Conservation (phyloP, 2,888 invertebrate genomes). For the Patella caerulea region DNA sequence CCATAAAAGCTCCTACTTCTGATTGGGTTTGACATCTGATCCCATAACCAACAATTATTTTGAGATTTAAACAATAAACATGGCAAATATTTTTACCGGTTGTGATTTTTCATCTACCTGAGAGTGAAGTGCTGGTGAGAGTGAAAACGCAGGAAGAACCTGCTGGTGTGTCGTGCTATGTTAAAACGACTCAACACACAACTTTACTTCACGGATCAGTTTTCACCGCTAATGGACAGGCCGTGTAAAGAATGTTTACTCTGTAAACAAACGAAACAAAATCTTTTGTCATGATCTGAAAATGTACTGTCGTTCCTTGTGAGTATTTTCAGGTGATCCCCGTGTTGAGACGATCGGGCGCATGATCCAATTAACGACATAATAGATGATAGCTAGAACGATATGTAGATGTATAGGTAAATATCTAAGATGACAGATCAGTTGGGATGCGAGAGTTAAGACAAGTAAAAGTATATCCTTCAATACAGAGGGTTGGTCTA, state of each 20-base stretch:
- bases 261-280: constrained; percentile 6
- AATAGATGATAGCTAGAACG: neutral
- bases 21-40: neutral
- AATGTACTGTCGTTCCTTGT: neutral
- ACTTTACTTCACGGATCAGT: constrained; percentile 4
- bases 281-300: constrained; percentile 5
- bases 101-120: too few species aligned
- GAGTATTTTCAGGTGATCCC: neutral
- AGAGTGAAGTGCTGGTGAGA: too few species aligned
- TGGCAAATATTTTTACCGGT: too few species aligned
- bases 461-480: too few species aligned
- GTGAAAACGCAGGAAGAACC: too few species aligned
- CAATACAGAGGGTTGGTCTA: too few species aligned
- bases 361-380: constrained; percentile 4
- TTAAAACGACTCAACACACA: too few species aligned
- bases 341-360: neutral
- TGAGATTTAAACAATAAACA: too few species aligned
- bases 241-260: neutral
- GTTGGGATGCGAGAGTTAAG: too few species aligned
- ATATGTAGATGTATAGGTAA: neutral
- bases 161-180: too few species aligned
- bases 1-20: neutral
- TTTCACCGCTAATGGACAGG: constrained; percentile 7
- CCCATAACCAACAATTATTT: too few species aligned
- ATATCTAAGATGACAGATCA: neutral